Percentiles rank a stretch among this genome's conserved stretches.
phyloP scores from a whole-genome alignment of 2,888 invertebrate species.

The Dendrolimus houi region DNA sequence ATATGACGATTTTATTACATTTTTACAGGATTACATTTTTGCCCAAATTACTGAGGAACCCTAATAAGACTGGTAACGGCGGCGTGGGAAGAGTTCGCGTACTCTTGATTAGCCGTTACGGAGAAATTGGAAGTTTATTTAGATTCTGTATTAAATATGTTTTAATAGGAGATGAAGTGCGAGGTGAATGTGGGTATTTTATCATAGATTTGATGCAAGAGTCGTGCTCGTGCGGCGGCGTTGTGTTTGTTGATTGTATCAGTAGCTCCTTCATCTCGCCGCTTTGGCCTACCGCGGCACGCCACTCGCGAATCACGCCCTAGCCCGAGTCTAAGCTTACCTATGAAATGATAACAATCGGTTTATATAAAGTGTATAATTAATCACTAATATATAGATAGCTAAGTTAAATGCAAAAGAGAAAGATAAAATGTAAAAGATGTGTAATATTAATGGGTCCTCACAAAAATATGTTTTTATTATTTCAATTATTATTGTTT shows the following conservation, averaged over 20 bases:
- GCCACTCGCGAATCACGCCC: slow-evolving; percentile 33
- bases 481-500: too few species aligned
- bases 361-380: slow-evolving; percentile 31
- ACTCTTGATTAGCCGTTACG: neutral
- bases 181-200: slow-evolving; percentile 48
- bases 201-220: slow-evolving; percentile 60
- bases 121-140: neutral
- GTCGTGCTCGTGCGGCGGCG: slow-evolving; percentile 49
- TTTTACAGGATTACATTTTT: too few species aligned
- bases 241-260: slow-evolving; percentile 51
- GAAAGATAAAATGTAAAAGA: too few species aligned
- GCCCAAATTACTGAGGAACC: too few species aligned
- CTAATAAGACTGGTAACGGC: neutral
- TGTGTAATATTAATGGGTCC: too few species aligned
- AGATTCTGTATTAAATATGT: neutral
- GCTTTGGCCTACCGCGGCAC: slow-evolving; percentile 33
- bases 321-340: slow-evolving; percentile 19
- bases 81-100: neutral
- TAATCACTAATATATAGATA: too few species aligned
- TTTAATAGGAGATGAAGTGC: slow-evolving; percentile 49
- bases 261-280: slow-evolving; percentile 55
- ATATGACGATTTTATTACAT: too few species aligned
- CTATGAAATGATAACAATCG: slow-evolving; percentile 45
- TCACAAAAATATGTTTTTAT: too few species aligned
- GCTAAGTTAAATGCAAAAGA: too few species aligned